Evolutionary conservation across 2,888 invertebrate genomes (phyloP).

Genomic region (Nomada fucata): DNA sequence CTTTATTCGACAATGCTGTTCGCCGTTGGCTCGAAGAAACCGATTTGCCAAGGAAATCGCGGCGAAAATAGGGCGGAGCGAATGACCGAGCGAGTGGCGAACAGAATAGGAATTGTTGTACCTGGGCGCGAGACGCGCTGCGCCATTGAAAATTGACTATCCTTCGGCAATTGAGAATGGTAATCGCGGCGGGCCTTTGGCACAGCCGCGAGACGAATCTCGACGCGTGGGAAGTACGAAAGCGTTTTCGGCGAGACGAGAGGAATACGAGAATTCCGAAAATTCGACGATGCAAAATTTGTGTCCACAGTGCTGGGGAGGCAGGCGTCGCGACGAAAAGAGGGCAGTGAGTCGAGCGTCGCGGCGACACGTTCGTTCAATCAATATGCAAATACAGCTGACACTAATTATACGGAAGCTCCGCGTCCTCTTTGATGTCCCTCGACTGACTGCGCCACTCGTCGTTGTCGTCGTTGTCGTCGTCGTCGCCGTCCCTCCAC

Average conservation of each 20-base stretch:
- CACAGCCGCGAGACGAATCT: no score
- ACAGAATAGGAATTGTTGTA: no score
- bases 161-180: no score
- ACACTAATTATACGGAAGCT: slow-evolving; percentile 84
- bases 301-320: slow-evolving; percentile 29
- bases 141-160: no score
- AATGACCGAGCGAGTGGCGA: not conserved
- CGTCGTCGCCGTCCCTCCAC: slow-evolving; percentile 41
- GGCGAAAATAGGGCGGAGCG: not conserved
- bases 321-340: slow-evolving; percentile 70
- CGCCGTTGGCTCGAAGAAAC: not conserved
- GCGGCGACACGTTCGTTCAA: slow-evolving; percentile 79
- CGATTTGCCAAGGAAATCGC: not conserved
- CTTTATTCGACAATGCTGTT: not conserved
- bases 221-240: not conserved
- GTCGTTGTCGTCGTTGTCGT: slow-evolving; percentile 53
- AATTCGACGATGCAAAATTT: not conserved
- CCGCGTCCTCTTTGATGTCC: slow-evolving; percentile 82
- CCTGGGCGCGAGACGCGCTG: no score
- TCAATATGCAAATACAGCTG: slow-evolving; percentile 84
- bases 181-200: no score
- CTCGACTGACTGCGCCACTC: slow-evolving; percentile 72
- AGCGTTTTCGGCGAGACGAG: not conserved
- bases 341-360: slow-evolving; percentile 78
- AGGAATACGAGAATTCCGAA: not conserved